Base-by-base conservation (phyloP, 2,888 invertebrate species). In the Erpobdella octoculata region DNA sequence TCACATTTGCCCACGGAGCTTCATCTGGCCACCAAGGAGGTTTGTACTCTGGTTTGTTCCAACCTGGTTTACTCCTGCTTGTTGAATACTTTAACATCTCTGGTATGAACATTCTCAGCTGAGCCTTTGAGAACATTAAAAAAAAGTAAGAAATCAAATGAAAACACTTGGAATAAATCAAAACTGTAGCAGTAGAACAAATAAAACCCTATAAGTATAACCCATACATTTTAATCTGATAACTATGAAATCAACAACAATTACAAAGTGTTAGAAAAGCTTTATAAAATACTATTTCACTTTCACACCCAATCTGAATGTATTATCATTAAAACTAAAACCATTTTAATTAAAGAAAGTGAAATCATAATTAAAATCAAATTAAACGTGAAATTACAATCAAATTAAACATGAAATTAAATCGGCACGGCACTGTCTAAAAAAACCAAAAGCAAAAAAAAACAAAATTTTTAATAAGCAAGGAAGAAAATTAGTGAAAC, bases 11-110 rank as follows among this genome's bases (percentile, higher is more conserved):
- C 95, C 95, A 96, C 6, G 96, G 95, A 79, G 96, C 86, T 85
- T 95, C 94, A 83, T 91, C 91, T 33, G 96, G 96, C 96, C 96
- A 96, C 95, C 96, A 96, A 6, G 91, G 90, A 70, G 96, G 96
- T 76, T 93, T 87, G 73, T 93, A 95, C 28, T 93, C 93, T 81
- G 93, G 93, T 79, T 94, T 88, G 4, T 95, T 95, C 95, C 96
- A 96, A 53, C 95, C 95, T 59, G 95, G 95, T 84, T 96, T 96
- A 75, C 95, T 95, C 77, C 95, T 87, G 15, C 81, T 93, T 77
- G 95, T 96, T 5, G 94, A 94, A 84, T 94, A 95, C 85, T 96
- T 96, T 80, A 96, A 87, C 95, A 96, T 96, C 78, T 96, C 88
- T 75, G 95, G 95, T 79, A 96, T 96, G 84, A 96, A 96, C 73